These are phyloP conservation scores for Rissa tridactyla DNA, from an alignment of 2,113 vertebrate genomes.

Conservation along the genomic window DNA sequence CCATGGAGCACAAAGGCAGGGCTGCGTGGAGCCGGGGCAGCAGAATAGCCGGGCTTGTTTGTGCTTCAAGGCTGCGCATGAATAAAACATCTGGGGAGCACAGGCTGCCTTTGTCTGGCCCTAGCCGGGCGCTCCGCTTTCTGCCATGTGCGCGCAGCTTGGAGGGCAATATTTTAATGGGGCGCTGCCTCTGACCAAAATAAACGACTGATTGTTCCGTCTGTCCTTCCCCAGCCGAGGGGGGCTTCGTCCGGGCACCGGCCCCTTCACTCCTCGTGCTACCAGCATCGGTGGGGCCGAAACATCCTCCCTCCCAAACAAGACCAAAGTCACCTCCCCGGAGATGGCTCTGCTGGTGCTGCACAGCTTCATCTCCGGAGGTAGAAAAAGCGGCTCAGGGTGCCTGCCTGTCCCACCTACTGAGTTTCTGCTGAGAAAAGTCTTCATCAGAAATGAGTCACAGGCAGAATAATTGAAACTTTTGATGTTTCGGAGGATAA, in stretches of 20 bases:
- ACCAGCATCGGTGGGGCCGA: rapidly evolving
- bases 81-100: constrained; percentile 46
- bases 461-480: not conserved
- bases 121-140: not conserved
- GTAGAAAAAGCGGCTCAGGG: not conserved
- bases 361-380: not conserved
- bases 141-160: not conserved
- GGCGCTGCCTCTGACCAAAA: not conserved
- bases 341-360: not conserved
- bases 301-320: not conserved
- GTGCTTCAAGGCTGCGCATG: not conserved
- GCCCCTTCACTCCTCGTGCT: rapidly evolving
- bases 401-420: not conserved
- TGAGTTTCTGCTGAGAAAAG: not conserved
- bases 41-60: not conserved
- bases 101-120: constrained; percentile 25
- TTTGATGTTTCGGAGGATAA: rapidly evolving
- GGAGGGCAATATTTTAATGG: not conserved
- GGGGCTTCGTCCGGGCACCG: not conserved
- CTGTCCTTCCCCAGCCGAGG: not conserved
- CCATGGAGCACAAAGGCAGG: not conserved
- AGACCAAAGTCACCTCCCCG: rapidly evolving
- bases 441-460: not conserved
- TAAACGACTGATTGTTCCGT: not conserved
- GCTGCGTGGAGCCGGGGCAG: not conserved